Evolutionary conservation across 2,888 invertebrate genomes (phyloP).

Genomic region (Sarcophaga subvicina): DNA sequence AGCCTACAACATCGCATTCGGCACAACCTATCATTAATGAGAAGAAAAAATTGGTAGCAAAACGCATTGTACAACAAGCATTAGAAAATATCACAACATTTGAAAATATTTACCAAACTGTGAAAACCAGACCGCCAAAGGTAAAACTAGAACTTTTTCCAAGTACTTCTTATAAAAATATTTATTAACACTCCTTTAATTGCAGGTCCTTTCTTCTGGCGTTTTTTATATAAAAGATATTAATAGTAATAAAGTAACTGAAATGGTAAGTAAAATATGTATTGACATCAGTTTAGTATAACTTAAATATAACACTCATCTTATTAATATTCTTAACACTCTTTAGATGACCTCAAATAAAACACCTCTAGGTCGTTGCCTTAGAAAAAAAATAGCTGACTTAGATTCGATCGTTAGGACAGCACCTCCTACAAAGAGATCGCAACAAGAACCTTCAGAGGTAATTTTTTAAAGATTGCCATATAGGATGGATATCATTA

Average conservation of each 20-base stretch:
- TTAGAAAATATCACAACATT: slow-evolving; percentile 43
- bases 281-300: neutral
- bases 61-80: slow-evolving; percentile 29
- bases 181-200: neutral
- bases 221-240: slow-evolving; percentile 1
- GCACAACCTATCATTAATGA: neutral
- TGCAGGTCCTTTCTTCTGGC: slow-evolving; percentile 20
- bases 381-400: slow-evolving; percentile 22
- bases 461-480: neutral
- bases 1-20: neutral
- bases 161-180: neutral
- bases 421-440: neutral
- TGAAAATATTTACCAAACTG: slow-evolving; percentile 49
- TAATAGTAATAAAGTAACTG: neutral
- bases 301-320: neutral
- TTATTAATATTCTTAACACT: neutral
- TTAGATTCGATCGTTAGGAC: neutral
- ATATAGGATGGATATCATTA: neutral
- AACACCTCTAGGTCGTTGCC: slow-evolving; percentile 42
- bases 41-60: neutral
- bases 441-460: slow-evolving; percentile 21
- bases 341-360: slow-evolving; percentile 12
- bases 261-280: slow-evolving; percentile 21
- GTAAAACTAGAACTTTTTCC: slow-evolving; percentile 2
- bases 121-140: slow-evolving; percentile 46